phyloP scores from a whole-genome alignment of 2,797 vertebrate species.

The Somateria mollissima region DNA sequence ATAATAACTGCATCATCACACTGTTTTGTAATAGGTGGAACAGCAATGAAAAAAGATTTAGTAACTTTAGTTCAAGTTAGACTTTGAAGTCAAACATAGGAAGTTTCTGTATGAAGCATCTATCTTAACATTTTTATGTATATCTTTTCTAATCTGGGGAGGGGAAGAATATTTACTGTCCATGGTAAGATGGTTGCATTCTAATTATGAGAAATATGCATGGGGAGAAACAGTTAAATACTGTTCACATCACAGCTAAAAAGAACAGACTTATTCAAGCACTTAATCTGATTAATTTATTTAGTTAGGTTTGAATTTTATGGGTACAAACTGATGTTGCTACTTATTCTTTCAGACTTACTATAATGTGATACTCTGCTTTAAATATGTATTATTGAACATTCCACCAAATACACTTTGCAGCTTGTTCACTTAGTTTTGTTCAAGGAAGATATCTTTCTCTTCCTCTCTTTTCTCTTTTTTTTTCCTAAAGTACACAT shows the following conservation, averaged over 20 bases:
- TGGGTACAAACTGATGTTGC: slow-evolving; percentile 70
- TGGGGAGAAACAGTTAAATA: not conserved
- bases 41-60: not conserved
- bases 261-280: slow-evolving; percentile 6
- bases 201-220: not conserved
- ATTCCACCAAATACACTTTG: slow-evolving; percentile 49
- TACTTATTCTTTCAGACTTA: slow-evolving; percentile 68
- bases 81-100: slow-evolving; percentile 6
- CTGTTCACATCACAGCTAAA: slow-evolving; percentile 24
- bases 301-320: slow-evolving; percentile 28
- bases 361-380: slow-evolving; percentile 24
- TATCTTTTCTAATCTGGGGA: not conserved
- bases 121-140: not conserved
- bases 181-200: not conserved
- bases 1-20: not conserved
- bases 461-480: not conserved
- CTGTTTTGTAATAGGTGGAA: not conserved
- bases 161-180: not conserved
- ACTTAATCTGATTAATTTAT: slow-evolving; percentile 47
- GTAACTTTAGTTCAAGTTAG: not conserved
- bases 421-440: slow-evolving; percentile 36
- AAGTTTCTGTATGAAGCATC: not conserved
- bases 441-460: not conserved
- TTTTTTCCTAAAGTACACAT: not conserved
- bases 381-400: slow-evolving; percentile 53